Evolutionary conservation across 2,888 invertebrate genomes (phyloP).

Genomic region (Opisthograptis luteolata): DNA sequence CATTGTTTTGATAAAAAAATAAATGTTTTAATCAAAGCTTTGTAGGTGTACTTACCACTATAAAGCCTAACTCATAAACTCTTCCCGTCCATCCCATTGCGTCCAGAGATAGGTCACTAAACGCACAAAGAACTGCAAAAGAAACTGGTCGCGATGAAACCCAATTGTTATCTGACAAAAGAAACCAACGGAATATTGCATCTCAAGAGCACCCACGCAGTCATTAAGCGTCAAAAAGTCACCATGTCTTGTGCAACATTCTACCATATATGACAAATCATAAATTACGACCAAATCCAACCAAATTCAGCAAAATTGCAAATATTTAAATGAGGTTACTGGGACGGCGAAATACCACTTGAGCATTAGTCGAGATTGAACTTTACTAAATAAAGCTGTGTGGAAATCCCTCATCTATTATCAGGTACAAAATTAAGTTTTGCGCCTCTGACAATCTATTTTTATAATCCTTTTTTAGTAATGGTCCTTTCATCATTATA

Average conservation of each 20-base stretch:
- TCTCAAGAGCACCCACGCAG: constrained; percentile 66
- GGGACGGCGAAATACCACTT: constrained; percentile 27
- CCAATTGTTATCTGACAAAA: constrained; percentile 59
- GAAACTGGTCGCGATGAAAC: constrained; percentile 49
- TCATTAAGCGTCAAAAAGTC: constrained; percentile 29
- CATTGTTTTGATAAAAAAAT: no score
- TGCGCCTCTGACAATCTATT: neutral
- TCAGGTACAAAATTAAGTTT: neutral
- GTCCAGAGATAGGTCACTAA: constrained; percentile 8
- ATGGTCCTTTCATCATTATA: no score
- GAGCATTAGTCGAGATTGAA: constrained; percentile 25
- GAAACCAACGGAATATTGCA: constrained; percentile 54
- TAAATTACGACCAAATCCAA: constrained; percentile 41
- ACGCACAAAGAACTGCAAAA: constrained; percentile 13
- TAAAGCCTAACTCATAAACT: constrained; percentile 9
- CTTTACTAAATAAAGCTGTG: constrained; percentile 28
- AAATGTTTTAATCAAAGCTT: neutral
- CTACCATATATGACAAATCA: constrained; percentile 52
- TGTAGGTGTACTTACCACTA: constrained; percentile 24
- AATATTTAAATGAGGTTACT: constrained; percentile 35
- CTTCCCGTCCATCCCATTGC: constrained; percentile 15
- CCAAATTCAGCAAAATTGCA: constrained; percentile 46
- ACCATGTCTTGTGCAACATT: constrained; percentile 65
- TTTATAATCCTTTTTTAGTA: no score
- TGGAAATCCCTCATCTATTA: constrained; percentile 2